Base-by-base conservation (phyloP, 2,797 vertebrate species). In the Setipinna tenuifilis region DNA sequence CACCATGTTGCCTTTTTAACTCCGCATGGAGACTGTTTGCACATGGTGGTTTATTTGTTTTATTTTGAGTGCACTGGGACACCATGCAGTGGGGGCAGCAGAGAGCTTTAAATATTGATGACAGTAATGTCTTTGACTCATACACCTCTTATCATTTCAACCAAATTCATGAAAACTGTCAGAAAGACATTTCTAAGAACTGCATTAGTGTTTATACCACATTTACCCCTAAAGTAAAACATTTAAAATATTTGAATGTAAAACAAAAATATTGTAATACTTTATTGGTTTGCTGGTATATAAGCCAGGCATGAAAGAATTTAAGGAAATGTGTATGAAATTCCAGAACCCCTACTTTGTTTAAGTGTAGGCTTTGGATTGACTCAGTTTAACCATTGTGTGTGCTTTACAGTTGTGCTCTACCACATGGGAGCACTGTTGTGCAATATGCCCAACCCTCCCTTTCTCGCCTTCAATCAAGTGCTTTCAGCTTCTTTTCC, bases 361-460 rank as follows among this genome's bases (percentile, higher is more conserved):
- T 75, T 35, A 0, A 19, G 6, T 17, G 12, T 41, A 21, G 71
- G 16, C 71, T 78, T 9, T 16, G 68, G 25, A 17, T 31, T 78
- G 21, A 1, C 71, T 21, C 19, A 44, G 71, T 54, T 54, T 54
- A 54, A 54, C 16, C 3, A 41, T 41, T 21, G 21, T 68, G 50
- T 21, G 31, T 78, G 71, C 11, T 16, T 78, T 21, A 44, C 71
- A 78, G 71, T 78, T 19, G 16, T 78, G 90, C 92, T 92, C 90
- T 68, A 19, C 93, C 94, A 93, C 92, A 84, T 89, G 94, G 88
- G 91, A 91, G 28, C 93, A 94, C 87, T 94, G 88, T 94, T 94
- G 93, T 90, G 90, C 92, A 93, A 82, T 86, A 90, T 81, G 88
- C 88, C 85, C 84, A 82, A 61, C 35, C 81, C 46, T 87, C 81